Percentiles rank a stretch among this genome's conserved stretches.
Conservation (phyloP, 2,797 vertebrate genomes). For the Melopsittacus undulatus region DNA sequence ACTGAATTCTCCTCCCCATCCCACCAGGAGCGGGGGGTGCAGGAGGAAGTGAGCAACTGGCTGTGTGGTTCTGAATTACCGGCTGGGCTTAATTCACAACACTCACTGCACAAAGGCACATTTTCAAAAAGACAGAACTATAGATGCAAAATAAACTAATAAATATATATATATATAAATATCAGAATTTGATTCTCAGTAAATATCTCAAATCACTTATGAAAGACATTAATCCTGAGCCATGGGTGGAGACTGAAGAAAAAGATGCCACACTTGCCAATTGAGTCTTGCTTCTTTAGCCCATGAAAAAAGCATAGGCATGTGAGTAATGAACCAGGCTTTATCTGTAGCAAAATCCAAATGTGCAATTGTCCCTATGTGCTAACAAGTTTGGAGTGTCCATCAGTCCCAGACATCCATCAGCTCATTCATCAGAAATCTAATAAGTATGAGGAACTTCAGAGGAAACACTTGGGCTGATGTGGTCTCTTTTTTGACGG, state of each 20-base stretch:
- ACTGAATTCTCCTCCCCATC: background rate
- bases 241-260: background rate
- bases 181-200: background rate
- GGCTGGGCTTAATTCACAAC: background rate
- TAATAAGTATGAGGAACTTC: background rate
- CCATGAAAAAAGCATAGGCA: background rate
- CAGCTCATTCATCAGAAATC: background rate
- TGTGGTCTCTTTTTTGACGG: background rate
- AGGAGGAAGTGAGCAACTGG: background rate
- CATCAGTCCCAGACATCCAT: background rate
- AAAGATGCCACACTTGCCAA: background rate
- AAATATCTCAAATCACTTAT: background rate
- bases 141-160: background rate
- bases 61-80: background rate
- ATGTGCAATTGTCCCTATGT: background rate
- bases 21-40: background rate
- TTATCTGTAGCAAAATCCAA: background rate
- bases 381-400: background rate
- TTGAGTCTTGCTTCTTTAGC: background rate
- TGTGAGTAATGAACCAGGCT: background rate
- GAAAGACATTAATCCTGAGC: background rate
- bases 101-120: background rate
- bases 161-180: background rate
- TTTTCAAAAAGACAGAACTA: background rate
- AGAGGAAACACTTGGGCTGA: background rate